These are phyloP conservation scores for Amiota minor DNA, from an alignment of 2,888 invertebrate species.

Conservation along the genomic window DNA sequence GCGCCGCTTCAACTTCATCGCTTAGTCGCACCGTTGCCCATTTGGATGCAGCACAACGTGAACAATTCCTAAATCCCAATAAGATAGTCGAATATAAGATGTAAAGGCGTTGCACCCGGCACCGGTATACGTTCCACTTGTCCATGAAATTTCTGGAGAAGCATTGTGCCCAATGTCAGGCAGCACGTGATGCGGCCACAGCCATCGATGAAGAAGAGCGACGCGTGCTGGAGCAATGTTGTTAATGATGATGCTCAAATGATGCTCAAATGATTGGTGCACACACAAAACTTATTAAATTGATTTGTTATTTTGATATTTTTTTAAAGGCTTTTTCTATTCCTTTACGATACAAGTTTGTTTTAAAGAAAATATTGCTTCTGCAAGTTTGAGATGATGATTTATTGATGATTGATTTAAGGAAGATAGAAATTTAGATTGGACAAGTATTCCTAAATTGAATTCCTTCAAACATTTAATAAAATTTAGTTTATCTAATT, in stretches of 20 bases:
- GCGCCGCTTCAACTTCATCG: constrained; percentile 59
- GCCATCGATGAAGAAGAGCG: constrained; percentile 54
- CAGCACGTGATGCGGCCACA: constrained; percentile 50
- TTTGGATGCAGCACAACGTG: constrained; percentile 72
- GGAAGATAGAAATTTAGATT: too few relatives aligned
- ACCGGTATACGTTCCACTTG: constrained; percentile 72
- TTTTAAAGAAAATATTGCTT: too few relatives aligned
- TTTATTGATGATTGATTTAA: too few relatives aligned
- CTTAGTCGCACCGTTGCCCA: constrained; percentile 72
- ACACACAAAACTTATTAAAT: background rate
- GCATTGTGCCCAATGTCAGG: constrained; percentile 68
- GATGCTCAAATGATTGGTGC: background rate
- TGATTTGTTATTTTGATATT: too few relatives aligned
- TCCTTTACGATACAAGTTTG: too few relatives aligned
- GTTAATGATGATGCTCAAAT: constrained; percentile 35
- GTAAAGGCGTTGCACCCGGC: constrained; percentile 73
- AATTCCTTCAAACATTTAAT: too few relatives aligned
- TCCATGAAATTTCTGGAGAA: constrained; percentile 71
- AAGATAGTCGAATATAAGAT: constrained; percentile 74
- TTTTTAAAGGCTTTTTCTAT: too few relatives aligned
- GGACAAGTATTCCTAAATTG: too few relatives aligned
- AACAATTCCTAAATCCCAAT: constrained; percentile 73
- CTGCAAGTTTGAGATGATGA: too few relatives aligned
- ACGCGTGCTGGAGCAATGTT: constrained; percentile 39
- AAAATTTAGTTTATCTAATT: too few relatives aligned